A percentile compares a stretch with the other conserved stretches of the same genome.
Evolutionary conservation across 2,888 invertebrate genomes (phyloP).

Genomic region (Polydrusus pterygomalis): DNA sequence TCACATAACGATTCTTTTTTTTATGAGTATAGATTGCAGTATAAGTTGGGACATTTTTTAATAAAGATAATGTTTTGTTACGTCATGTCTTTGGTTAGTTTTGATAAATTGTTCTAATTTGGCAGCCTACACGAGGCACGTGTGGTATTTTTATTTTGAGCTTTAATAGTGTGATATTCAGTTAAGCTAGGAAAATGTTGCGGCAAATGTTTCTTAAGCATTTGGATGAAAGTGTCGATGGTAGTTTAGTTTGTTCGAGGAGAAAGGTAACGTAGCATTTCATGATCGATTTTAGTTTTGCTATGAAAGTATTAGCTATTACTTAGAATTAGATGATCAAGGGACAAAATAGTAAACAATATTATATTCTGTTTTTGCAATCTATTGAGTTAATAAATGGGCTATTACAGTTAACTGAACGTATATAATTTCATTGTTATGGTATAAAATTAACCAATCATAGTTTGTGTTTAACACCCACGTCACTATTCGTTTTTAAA

Average conservation of each 20-base stretch:
- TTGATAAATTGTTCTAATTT: slow-evolving; percentile 29
- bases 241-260: slow-evolving; percentile 56
- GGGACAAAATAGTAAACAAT: no score
- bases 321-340: no score
- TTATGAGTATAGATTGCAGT: slow-evolving; percentile 8
- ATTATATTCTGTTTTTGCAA: no score
- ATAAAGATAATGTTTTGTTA: slow-evolving; percentile 34
- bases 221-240: slow-evolving; percentile 61
- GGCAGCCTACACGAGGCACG: slow-evolving; percentile 9
- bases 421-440: no score
- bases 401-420: no score
- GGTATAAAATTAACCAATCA: no score
- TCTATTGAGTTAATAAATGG: no score
- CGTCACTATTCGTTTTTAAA: no score
- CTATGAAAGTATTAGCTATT: no score
- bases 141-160: slow-evolving; percentile 17
- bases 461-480: no score
- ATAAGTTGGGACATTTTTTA: slow-evolving; percentile 25
- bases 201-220: slow-evolving; percentile 63
- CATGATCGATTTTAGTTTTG: neutral
- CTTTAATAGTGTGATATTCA: slow-evolving; percentile 8
- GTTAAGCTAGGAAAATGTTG: slow-evolving; percentile 57
- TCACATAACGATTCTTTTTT: slow-evolving; percentile 26
- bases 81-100: slow-evolving; percentile 20
- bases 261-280: slow-evolving; percentile 48